Conservation (phyloP, 2,888 invertebrate genomes). For the Drosophila dives region DNA sequence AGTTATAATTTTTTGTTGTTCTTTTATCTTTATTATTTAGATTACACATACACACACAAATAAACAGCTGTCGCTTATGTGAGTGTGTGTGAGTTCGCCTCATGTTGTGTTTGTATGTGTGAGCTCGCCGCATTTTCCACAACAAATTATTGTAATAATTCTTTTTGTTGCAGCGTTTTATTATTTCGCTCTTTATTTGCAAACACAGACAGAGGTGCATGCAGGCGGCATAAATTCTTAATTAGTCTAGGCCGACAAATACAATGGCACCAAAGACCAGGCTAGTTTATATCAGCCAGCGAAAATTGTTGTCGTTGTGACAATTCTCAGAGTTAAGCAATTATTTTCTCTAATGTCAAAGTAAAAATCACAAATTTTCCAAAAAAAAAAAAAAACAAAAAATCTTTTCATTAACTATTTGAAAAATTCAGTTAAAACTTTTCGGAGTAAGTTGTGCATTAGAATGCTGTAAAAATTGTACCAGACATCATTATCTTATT, state of each 20-base stretch:
- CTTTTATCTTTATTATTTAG: conserved; percentile 61
- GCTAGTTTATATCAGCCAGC: conserved; percentile 19
- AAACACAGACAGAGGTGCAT: conserved; percentile 6
- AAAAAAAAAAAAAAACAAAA: not conserved
- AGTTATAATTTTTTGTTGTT: conserved; percentile 61
- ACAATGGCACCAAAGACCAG: conserved; percentile 32
- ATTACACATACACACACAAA: conserved; percentile 53
- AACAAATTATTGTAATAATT: conserved; percentile 73
- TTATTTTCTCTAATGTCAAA: conserved; percentile 32
- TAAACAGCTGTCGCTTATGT: conserved; percentile 40
- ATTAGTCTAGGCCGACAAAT: conserved; percentile 63
- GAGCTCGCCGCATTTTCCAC: conserved; percentile 67
- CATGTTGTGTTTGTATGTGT: conserved; percentile 33
- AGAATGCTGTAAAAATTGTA: not conserved
- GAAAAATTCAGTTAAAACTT: not conserved
- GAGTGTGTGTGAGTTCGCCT: conserved; percentile 16
- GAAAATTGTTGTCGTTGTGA: conserved; percentile 26
- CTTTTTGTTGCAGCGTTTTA: conserved; percentile 46
- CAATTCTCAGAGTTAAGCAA: conserved; percentile 27
- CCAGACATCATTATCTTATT: conserved; percentile 45
- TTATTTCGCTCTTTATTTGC: conserved; percentile 53
- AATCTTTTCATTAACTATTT: not conserved
- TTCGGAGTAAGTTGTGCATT: conserved; percentile 15
- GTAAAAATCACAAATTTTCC: conserved; percentile 22
- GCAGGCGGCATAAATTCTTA: conserved; percentile 73